Evolutionary conservation across 2,888 invertebrate species (phyloP).

Genomic region (Amiota mariae): DNA sequence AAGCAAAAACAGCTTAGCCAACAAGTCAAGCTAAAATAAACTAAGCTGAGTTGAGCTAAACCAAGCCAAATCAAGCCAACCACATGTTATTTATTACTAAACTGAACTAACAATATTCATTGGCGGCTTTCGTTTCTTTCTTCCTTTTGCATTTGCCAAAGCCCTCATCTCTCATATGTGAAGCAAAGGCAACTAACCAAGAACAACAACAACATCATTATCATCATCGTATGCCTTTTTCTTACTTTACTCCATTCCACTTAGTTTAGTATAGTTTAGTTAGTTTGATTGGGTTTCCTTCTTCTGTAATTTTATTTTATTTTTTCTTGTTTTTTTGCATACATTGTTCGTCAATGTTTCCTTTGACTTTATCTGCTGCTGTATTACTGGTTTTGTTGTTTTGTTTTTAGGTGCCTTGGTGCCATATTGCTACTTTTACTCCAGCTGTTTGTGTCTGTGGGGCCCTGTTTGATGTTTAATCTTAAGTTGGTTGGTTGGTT

Average conservation of each 20-base stretch:
- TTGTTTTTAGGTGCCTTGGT: too few species aligned
- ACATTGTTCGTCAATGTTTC: background rate
- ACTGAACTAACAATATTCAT: slow-evolving; percentile 3
- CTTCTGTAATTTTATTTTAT: background rate
- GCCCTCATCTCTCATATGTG: background rate
- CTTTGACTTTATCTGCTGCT: background rate
- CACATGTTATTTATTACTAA: slow-evolving; percentile 29
- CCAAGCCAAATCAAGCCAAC: slow-evolving; percentile 1
- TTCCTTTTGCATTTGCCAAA: background rate
- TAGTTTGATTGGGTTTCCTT: slow-evolving; percentile 6
- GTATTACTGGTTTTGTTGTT: too few species aligned
- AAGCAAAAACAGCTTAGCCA: too few species aligned
- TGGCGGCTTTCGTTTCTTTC: background rate
- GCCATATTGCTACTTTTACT: too few species aligned
- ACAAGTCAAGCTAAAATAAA: too few species aligned
- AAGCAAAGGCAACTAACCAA: background rate
- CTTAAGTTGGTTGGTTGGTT: too few species aligned
- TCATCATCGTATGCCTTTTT: too few species aligned
- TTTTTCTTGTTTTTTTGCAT: background rate
- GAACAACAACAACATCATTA: too few species aligned
- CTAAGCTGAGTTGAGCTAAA: background rate
- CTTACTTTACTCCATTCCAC: too few species aligned
- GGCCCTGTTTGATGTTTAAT: too few species aligned
- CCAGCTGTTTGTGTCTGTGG: too few species aligned
- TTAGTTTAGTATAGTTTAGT: too few species aligned